Evolutionary conservation across 2,888 invertebrate species (phyloP), one percentile per base, ranked within the genome.

Genomic region (Sinhomidia bicolor): DNA sequence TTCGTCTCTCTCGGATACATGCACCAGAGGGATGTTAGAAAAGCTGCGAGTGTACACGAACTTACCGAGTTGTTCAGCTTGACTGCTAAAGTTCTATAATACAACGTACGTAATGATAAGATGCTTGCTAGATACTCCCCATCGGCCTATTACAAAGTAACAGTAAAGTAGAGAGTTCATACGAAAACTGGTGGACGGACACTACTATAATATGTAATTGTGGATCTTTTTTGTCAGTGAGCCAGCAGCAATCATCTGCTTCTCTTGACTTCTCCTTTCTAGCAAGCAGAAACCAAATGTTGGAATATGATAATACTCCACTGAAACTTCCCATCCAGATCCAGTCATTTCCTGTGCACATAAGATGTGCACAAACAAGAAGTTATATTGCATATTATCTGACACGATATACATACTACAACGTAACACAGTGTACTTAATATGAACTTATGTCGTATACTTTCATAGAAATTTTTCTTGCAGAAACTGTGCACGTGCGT

Each of bases 401-500:
- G 9, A 36, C 36, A 47, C 2, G 47, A 36, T 47, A 14, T 14
- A 47, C 12, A 47, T 47, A 47, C 47, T 47, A 12, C 47, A 71
- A 10, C 20, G 36, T 10, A 44, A 7, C 1, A 1, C 14, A 29
- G 1, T n/a, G 29, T n/a, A n/a, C n/a, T n/a, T n/a, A n/a, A n/a
- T n/a, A n/a, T n/a, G n/a, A n/a, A n/a, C n/a, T n/a, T n/a, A n/a
- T n/a, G n/a, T n/a, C n/a, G 14, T n/a, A 29, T 2, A 29, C 2
- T 6, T 47, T 47, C 14, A 14, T 6, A 47, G 6, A 47, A 2
- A 47, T 9, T 23, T 26, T 51, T 47, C 29, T 76, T 54, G 32
- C n/a, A 29, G 44, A 74, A 41, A 14, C 74, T 74, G 74, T 74
- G 23, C 74, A 74, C 74, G 74, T 74, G 74, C 44, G 10, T 71